Base-by-base conservation (phyloP, 1,140 invertebrate species). In the Latrodectus geometricus region DNA sequence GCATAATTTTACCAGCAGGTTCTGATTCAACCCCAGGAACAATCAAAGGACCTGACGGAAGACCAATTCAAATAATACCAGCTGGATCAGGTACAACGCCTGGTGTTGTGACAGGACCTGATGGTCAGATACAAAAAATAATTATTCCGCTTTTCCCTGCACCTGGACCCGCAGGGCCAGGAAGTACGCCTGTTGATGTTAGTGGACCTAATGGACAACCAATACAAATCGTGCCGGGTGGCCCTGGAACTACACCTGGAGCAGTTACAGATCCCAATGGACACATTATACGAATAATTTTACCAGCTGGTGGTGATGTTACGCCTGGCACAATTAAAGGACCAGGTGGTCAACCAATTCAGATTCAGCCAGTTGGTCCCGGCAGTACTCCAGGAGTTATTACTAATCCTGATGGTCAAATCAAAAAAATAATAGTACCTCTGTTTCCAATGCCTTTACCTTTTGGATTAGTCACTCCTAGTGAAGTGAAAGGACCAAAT, bases 331-430 rank as follows among this genome's bases (percentile, higher is more conserved):
- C 76, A 48, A 54, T 78, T 11, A 66, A 48, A 66, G 76, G 61
- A 15, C 76, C 76, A 65, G 76, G 66, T n/a, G 23, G 35, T 54
- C 61, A 48, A 66, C 56, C 78, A 20, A 80, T 80, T 23, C 78
- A 69, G 17, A 65, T 80, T 11, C 48, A 35, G 23, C 78, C 78
- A 35, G 78, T n/a, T 52, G 78, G 78, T 14, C 78, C 78, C 20
- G 78, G 78, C n/a, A 52, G 65, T 0, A 80, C 78, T n/a, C 78
- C 78, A 7, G 78, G 78, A 4, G 49, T 50, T 17, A 48, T 68
- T n/a, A 80, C 78, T 70, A 66, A 66, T 8, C 78, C 65, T 9
- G 78, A 80, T 70, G 78, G 78, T 8, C 20, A 70, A 2, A n/a
- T 80, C 0, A 54, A 50, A 9, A 69, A 54, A 23, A 54, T 80